Evolutionary conservation across 92 coral and sea anemone genomes (phyloP).

Genomic region (Metridium senile): DNA sequence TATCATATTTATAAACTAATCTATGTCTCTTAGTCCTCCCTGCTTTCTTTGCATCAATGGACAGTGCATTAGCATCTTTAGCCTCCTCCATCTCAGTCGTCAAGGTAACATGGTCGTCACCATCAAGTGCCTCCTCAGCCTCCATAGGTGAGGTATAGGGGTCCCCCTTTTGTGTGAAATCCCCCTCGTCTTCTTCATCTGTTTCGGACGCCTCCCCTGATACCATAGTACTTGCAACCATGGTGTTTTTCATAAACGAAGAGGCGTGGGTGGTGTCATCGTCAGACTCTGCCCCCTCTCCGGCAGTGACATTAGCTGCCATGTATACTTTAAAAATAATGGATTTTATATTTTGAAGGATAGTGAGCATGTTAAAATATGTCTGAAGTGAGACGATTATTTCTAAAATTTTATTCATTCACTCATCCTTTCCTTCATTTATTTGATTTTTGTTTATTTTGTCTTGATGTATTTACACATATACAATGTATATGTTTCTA

Average conservation of each 20-base stretch:
- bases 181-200: conserved; percentile 85
- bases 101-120: conserved; percentile 12
- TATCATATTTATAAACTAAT: conserved; percentile 76
- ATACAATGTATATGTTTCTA: too few relatives aligned
- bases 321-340: background rate
- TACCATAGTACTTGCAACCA: conserved; percentile 89
- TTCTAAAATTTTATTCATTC: too few relatives aligned
- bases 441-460: too few relatives aligned
- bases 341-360: too few relatives aligned
- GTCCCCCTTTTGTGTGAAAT: conserved; percentile 4
- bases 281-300: conserved; percentile 53
- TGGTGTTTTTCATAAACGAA: conserved; percentile 83
- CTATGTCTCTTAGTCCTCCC: conserved; percentile 68
- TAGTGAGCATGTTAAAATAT: too few relatives aligned
- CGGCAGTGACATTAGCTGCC: conserved; percentile 26
- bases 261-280: conserved; percentile 50
- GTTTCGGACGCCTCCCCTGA: conserved; percentile 95
- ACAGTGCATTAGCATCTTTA: background rate
- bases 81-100: conserved; percentile 22
- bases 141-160: conserved; percentile 23
- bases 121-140: conserved; percentile 29
- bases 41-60: background rate
- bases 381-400: too few relatives aligned
- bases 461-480: too few relatives aligned
- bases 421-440: too few relatives aligned